A percentile compares a stretch with the other conserved stretches of the same genome.
Conservation (phyloP, 2,797 vertebrate species). For the Cirrhinus molitorella region DNA sequence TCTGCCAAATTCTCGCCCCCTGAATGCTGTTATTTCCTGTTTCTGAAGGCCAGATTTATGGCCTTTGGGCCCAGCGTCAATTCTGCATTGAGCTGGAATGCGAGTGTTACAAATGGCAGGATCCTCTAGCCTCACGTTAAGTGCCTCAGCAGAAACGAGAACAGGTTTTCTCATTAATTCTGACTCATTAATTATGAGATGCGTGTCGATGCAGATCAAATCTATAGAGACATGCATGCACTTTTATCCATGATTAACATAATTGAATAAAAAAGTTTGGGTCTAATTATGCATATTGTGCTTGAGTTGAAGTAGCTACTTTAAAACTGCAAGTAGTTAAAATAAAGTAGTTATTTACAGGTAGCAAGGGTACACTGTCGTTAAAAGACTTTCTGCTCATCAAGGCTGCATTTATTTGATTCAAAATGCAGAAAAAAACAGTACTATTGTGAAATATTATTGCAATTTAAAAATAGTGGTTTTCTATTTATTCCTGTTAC, state of each 20-base stretch:
- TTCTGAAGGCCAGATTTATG: conserved; percentile 60
- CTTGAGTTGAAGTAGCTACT: neutral
- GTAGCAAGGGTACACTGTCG: neutral
- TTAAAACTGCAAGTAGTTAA: neutral
- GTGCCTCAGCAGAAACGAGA: conserved; percentile 2
- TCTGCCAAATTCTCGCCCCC: conserved; percentile 13
- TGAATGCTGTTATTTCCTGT: conserved; percentile 54
- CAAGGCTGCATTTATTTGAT: too few relatives aligned
- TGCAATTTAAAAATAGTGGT: too few relatives aligned
- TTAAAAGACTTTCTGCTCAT: too few relatives aligned
- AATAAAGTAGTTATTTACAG: neutral
- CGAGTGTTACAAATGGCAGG: conserved; percentile 53
- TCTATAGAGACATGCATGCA: neutral
- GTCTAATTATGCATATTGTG: neutral
- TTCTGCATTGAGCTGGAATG: conserved; percentile 59
- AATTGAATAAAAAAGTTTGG: too few relatives aligned
- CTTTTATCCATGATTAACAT: neutral
- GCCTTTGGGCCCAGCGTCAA: conserved; percentile 55
- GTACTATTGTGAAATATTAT: too few relatives aligned
- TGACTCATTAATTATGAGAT: neutral
- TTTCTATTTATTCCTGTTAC: too few relatives aligned
- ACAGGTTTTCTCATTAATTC: conserved; percentile 29
- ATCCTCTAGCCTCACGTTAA: conserved; percentile 16
- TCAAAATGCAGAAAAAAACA: too few relatives aligned
- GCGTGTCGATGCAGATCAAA: neutral